Conservation (phyloP, 2,113 vertebrate genomes). For the Cyprinodon tularosa region DNA sequence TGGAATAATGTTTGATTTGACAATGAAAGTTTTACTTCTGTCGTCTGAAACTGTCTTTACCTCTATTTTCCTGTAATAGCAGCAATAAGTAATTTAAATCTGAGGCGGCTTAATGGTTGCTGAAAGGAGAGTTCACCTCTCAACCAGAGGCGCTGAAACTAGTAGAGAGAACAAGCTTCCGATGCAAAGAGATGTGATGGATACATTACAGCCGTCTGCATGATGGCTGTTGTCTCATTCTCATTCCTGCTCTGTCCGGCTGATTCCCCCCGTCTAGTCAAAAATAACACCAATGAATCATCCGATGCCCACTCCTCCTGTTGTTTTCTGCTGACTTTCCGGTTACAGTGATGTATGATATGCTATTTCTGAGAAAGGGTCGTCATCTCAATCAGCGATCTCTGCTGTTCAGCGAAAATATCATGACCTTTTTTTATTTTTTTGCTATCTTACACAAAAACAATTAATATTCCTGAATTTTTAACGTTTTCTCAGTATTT, state of each 20-base stretch:
- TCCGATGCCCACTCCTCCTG: not conserved
- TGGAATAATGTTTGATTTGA: not conserved
- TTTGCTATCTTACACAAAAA: not conserved
- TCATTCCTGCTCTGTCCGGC: not conserved
- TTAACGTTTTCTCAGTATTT: not conserved
- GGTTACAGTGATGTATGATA: not conserved
- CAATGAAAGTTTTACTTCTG: not conserved
- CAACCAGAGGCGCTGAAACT: not conserved
- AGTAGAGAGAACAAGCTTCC: not conserved
- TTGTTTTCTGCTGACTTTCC: not conserved
- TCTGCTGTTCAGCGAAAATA: not conserved
- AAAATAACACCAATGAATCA: constrained; percentile 1
- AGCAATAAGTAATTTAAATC: not conserved
- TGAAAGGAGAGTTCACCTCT: not conserved
- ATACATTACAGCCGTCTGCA: not conserved
- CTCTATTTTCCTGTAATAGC: not conserved
- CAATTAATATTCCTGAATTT: not conserved
- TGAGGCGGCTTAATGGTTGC: not conserved
- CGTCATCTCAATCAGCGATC: not conserved
- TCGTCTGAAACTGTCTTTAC: not conserved
- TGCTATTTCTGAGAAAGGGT: not conserved
- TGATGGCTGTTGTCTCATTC: not conserved
- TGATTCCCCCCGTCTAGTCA: not conserved
- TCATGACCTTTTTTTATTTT: not conserved
- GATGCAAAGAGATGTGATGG: not conserved